Conservation (phyloP, 2,797 vertebrate genomes). For the Erethizon dorsatum region DNA sequence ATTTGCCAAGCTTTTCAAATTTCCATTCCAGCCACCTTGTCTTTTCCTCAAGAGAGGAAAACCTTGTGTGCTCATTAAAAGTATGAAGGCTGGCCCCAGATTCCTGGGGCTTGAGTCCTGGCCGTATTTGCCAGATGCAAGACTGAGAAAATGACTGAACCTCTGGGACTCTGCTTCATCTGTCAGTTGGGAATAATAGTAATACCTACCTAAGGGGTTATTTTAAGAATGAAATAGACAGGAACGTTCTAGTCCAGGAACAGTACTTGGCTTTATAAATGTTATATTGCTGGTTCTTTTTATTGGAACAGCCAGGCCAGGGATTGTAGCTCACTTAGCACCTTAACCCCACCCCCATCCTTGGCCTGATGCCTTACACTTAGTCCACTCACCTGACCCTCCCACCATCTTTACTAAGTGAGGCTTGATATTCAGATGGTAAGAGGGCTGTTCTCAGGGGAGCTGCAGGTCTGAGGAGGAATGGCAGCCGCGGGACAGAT, state of each 20-base stretch:
- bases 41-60: not conserved
- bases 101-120: not conserved
- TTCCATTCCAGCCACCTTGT: not conserved
- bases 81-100: too few relatives aligned
- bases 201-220: not conserved
- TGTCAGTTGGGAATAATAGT: not conserved
- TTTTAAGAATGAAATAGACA: not conserved
- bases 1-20: not conserved
- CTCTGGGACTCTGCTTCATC: not conserved
- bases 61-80: not conserved
- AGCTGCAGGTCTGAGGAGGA: not conserved
- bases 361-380: not conserved
- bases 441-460: not conserved
- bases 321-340: not conserved
- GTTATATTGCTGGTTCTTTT: not conserved
- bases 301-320: not conserved
- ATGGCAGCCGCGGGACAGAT: not conserved
- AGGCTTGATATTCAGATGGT: not conserved
- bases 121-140: not conserved
- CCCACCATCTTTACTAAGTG: not conserved
- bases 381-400: not conserved
- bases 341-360: not conserved
- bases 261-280: not conserved
- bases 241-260: not conserved
- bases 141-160: not conserved